Percentiles rank a stretch among this genome's conserved stretches.
Conservation (phyloP, 1,140 invertebrate species). For the Bombyx mori region ASM3026992v2 NC_085130.1:1956501-1957000, state of each 20-base stretch:
- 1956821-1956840: conserved; percentile 39
- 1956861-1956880: conserved; percentile 52
- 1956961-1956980: conserved; percentile 53
- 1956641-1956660: conserved; percentile 44
- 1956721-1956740: conserved; percentile 55
- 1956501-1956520: conserved; percentile 53
- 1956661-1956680: conserved; percentile 30
- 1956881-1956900: conserved; percentile 60
- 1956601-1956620: conserved; percentile 53
- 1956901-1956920: conserved; percentile 59
- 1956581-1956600: conserved; percentile 48
- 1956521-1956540: conserved; percentile 38
- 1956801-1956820: conserved; percentile 54
- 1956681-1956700: conserved; percentile 53
- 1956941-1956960: conserved; percentile 57
- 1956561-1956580: conserved; percentile 41
- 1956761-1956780: conserved; percentile 45
- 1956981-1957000: conserved; percentile 59
- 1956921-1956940: conserved; percentile 51
- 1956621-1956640: conserved; percentile 41
- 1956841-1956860: conserved; percentile 54
- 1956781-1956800: conserved; percentile 56
- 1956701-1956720: conserved; percentile 37
- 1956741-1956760: conserved; percentile 47
- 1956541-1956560: conserved; percentile 44